Evolutionary conservation across 2,888 invertebrate species (phyloP).

Genomic region (Dascillus cervinus): DNA sequence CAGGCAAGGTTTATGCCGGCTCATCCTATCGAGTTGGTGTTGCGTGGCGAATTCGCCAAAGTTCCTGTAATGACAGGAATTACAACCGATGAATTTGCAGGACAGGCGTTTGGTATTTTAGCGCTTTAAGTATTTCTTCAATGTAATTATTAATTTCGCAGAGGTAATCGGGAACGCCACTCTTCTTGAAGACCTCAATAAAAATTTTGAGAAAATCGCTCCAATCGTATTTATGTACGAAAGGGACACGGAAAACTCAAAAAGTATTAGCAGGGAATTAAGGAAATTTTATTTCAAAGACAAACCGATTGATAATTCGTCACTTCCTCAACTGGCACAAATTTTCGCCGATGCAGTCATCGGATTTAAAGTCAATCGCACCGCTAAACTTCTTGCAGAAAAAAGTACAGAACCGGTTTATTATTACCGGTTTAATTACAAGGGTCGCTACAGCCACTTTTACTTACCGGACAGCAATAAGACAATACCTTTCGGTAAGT

Average conservation of each 20-base stretch:
- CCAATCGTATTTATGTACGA: slow-evolving; percentile 59
- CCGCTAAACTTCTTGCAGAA: slow-evolving; percentile 51
- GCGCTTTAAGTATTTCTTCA: too few relatives aligned
- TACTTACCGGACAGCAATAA: slow-evolving; percentile 45
- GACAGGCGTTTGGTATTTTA: slow-evolving; percentile 52
- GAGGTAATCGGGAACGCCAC: slow-evolving; percentile 49
- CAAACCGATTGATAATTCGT: slow-evolving; percentile 35
- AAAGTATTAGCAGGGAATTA: slow-evolving; percentile 45
- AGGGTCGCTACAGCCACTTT: slow-evolving; percentile 52
- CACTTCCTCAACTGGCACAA: slow-evolving; percentile 39
- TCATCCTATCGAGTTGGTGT: slow-evolving; percentile 50
- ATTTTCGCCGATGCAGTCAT: slow-evolving; percentile 54
- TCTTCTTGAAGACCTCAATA: slow-evolving; percentile 46
- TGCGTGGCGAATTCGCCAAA: slow-evolving; percentile 47
- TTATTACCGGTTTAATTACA: slow-evolving; percentile 55
- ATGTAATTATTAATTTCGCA: slow-evolving; percentile 26
- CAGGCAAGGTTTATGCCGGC: slow-evolving; percentile 55
- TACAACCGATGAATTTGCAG: slow-evolving; percentile 58
- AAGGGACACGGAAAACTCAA: slow-evolving; percentile 46
- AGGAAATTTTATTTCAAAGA: slow-evolving; percentile 45
- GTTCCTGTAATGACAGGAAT: slow-evolving; percentile 58
- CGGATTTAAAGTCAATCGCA: slow-evolving; percentile 53
- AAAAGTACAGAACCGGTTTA: slow-evolving; percentile 50
- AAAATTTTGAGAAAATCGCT: slow-evolving; percentile 54
- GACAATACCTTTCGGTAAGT: slow-evolving; percentile 22